Conservation (phyloP, 2,797 vertebrate genomes). For the Cynodonichthys magdalenae region DNA sequence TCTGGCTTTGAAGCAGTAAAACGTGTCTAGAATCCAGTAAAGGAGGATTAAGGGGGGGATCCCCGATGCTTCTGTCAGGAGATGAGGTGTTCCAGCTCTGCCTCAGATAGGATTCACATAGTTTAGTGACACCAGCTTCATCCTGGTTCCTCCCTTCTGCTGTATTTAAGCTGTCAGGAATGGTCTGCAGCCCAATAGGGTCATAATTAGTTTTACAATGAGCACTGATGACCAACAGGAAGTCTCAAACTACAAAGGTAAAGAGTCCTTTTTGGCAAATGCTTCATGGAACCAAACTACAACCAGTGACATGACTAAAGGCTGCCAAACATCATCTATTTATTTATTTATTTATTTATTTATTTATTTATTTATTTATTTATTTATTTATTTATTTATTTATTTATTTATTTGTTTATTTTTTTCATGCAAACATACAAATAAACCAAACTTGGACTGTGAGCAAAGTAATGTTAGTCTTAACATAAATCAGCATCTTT, state of each 20-base stretch:
- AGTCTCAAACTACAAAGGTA: not conserved
- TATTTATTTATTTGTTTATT: too few relatives aligned
- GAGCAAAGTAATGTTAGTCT: too few relatives aligned
- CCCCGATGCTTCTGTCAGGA: slow-evolving; percentile 33
- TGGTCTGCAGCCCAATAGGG: not conserved
- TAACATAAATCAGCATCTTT: too few relatives aligned
- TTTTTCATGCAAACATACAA: too few relatives aligned
- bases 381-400: too few relatives aligned
- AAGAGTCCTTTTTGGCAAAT: not conserved
- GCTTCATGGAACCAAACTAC: not conserved
- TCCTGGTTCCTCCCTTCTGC: slow-evolving; percentile 24
- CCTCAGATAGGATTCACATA: slow-evolving; percentile 38
- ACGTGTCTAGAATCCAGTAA: slow-evolving; percentile 21
- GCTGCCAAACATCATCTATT: too few relatives aligned
- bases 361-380: too few relatives aligned
- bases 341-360: too few relatives aligned
- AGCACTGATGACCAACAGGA: not conserved
- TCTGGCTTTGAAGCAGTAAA: slow-evolving; percentile 11
- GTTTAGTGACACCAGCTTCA: slow-evolving; percentile 5
- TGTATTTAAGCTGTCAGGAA: slow-evolving; percentile 9
- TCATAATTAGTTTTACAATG: not conserved
- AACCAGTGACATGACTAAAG: not conserved
- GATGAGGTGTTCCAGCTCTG: slow-evolving; percentile 48
- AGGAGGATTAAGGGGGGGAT: slow-evolving; percentile 41
- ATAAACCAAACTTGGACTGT: too few relatives aligned